Conservation (phyloP, 1,140 invertebrate genomes). For the Zaprionus gabonicus region DNA sequence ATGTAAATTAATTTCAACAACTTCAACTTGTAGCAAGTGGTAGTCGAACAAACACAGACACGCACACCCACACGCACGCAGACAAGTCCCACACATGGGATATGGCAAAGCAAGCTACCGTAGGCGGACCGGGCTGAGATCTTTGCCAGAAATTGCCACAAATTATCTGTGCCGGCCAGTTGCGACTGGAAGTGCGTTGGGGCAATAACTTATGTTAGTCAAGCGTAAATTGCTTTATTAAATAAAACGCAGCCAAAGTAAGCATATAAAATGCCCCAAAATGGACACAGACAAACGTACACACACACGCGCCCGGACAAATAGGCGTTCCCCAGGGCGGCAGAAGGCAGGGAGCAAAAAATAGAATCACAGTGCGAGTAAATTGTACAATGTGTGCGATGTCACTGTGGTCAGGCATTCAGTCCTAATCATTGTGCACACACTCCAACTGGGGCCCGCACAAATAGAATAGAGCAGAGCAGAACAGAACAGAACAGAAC, state of each 20-base stretch:
- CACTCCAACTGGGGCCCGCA: constrained; percentile 63
- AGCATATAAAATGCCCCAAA: constrained; percentile 61
- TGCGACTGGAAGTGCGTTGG: constrained; percentile 60
- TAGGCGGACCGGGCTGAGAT: not conserved
- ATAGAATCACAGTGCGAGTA: constrained; percentile 67
- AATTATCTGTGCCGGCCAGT: constrained; percentile 70
- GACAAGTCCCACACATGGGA: constrained; percentile 4
- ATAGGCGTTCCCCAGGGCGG: constrained; percentile 23
- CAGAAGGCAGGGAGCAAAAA: constrained; percentile 22
- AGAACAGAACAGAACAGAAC: constrained; percentile 2
- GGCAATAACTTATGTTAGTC: constrained; percentile 82
- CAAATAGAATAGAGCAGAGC: constrained; percentile 31
- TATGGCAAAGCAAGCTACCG: not conserved
- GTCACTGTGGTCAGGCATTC: constrained; percentile 55
- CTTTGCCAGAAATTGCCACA: constrained; percentile 34
- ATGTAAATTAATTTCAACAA: constrained; percentile 78
- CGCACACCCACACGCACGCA: not conserved
- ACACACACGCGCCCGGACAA: constrained; percentile 16
- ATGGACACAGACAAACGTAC: constrained; percentile 41
- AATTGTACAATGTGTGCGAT: constrained; percentile 78
- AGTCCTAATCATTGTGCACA: constrained; percentile 81
- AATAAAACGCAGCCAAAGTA: constrained; percentile 81
- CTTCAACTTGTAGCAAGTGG: constrained; percentile 72
- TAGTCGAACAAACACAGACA: constrained; percentile 6
- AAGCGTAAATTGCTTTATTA: constrained; percentile 83